Percentiles rank a stretch among this genome's conserved stretches.
These are phyloP conservation scores for Temnopleurus reevesii DNA, from an alignment of 53 echinoderm and acorn worm genomes.

Conservation along the genomic window DNA sequence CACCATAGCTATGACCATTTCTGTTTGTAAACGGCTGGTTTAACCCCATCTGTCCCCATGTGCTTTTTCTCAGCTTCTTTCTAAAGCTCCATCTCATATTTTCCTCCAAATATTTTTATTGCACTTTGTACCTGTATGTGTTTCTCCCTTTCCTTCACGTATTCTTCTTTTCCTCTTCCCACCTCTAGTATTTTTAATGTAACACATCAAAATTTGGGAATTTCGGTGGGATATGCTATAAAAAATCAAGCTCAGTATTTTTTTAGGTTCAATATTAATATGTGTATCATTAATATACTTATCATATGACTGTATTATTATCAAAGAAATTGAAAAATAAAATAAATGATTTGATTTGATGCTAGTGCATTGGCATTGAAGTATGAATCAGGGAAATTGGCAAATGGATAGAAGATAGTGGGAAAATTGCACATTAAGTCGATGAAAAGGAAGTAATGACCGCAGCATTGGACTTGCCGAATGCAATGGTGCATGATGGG, in stretches of 20 bases:
- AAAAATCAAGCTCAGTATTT: no score
- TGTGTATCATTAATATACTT: no score
- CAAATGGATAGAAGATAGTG: background rate
- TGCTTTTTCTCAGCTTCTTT: background rate
- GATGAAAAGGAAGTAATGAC: conserved; percentile 36
- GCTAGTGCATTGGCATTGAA: background rate
- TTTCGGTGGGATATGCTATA: no score
- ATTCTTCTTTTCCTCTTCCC: background rate
- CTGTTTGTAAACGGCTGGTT: background rate
- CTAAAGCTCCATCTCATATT: background rate
- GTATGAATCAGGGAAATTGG: conserved; percentile 12
- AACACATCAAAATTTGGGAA: no score
- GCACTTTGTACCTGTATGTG: background rate
- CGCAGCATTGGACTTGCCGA: conserved; percentile 26
- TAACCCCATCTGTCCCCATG: background rate
- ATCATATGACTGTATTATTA: no score
- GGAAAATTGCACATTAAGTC: background rate
- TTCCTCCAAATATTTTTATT: background rate
- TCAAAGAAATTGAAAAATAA: no score
- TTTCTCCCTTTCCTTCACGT: background rate
- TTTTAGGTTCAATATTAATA: no score
- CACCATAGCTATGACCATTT: background rate
- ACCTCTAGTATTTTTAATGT: background rate
- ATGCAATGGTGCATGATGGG: conserved; percentile 28
- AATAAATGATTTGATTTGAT: no score